Percentiles rank a stretch among this genome's conserved stretches.
These are phyloP conservation scores for Pseudomyrmex dendroicus DNA, from an alignment of 1,140 invertebrate species.

Conservation along the genomic window DNA sequence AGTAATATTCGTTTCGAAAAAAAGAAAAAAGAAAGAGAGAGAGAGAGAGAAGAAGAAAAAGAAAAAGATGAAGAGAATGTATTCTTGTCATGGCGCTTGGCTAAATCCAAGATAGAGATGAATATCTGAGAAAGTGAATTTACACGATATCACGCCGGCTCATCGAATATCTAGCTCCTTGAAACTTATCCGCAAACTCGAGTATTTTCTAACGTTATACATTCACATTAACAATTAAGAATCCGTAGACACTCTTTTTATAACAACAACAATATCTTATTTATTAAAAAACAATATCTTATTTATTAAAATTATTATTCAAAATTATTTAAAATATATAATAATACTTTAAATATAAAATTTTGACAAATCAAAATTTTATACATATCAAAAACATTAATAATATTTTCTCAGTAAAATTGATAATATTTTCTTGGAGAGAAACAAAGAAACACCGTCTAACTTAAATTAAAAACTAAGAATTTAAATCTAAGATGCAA, in stretches of 20 bases:
- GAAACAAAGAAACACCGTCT: too few species aligned
- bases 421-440: too few species aligned
- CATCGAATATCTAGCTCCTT: constrained; percentile 15
- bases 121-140: constrained; percentile 65
- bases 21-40: constrained; percentile 36
- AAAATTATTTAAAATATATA: too few species aligned
- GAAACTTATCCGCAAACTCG: background rate
- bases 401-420: too few species aligned
- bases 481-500: constrained; percentile 3
- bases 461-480: background rate
- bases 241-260: too few species aligned
- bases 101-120: constrained; percentile 69
- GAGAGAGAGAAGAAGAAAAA: background rate
- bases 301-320: background rate
- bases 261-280: too few species aligned
- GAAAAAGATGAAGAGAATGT: background rate
- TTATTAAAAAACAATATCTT: background rate
- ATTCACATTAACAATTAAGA: too few species aligned
- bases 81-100: constrained; percentile 66
- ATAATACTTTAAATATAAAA: too few species aligned
- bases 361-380: too few species aligned
- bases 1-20: constrained; percentile 63
- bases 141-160: constrained; percentile 48
- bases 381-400: too few species aligned
- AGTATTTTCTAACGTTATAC: constrained; percentile 1